Percentiles rank a stretch among this genome's conserved stretches.
phyloP scores from a whole-genome alignment of 2,797 vertebrate species.

The Fratercula arctica region DNA sequence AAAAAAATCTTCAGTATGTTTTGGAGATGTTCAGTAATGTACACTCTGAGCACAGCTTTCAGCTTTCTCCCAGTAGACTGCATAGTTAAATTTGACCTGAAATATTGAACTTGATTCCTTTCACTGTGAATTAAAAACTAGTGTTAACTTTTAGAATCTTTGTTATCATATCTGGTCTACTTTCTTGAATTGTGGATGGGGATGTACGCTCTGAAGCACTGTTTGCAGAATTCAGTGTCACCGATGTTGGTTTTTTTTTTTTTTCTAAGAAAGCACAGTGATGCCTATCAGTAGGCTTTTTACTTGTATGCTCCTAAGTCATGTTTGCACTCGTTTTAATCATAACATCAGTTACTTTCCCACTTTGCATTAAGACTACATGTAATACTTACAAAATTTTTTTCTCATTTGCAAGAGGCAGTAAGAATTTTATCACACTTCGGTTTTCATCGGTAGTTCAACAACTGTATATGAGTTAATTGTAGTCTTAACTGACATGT shows the following conservation, averaged over 20 bases:
- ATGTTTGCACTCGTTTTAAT: not conserved
- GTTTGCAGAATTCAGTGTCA: not conserved
- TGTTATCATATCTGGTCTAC: not conserved
- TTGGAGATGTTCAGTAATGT: not conserved
- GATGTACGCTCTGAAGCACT: not conserved
- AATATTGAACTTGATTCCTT: not conserved
- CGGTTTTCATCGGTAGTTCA: not conserved
- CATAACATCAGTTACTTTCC: not conserved
- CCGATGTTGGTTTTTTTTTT: not conserved
- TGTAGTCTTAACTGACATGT: not conserved
- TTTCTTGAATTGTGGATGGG: not conserved
- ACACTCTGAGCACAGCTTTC: not conserved
- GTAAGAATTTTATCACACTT: not conserved
- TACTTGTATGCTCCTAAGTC: accelerated
- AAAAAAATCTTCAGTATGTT: not conserved
- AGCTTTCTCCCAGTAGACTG: not conserved
- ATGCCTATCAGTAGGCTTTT: not conserved
- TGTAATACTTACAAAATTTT: not conserved
- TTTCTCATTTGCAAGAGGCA: not conserved
- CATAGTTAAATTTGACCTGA: not conserved
- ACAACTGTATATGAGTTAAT: not conserved
- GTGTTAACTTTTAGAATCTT: not conserved
- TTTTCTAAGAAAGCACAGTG: not conserved
- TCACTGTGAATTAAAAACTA: too few species aligned
- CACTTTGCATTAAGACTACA: not conserved